Conservation (phyloP, 2,888 invertebrate genomes). For the Aleiodes leptofemur region DNA sequence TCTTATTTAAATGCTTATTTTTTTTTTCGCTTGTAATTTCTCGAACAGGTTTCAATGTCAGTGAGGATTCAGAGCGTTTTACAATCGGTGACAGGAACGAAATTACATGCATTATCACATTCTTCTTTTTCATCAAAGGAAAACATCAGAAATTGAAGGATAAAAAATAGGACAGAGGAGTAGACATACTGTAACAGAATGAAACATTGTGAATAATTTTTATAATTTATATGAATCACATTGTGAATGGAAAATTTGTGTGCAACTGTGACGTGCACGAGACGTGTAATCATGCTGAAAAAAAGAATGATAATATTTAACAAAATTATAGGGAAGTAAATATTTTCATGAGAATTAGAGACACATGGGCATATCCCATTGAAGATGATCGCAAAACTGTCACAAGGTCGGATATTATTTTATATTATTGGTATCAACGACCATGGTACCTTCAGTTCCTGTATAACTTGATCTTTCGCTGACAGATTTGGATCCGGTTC, state of each 20-base stretch:
- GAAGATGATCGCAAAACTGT: slow-evolving; percentile 7
- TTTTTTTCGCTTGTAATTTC: slow-evolving; percentile 9
- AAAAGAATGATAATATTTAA: not conserved
- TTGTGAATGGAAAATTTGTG: too few species aligned
- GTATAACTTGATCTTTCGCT: slow-evolving; percentile 72
- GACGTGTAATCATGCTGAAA: slow-evolving; percentile 23
- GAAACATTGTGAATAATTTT: not conserved
- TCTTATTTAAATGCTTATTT: not conserved
- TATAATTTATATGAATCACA: not conserved
- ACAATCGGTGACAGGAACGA: slow-evolving; percentile 8
- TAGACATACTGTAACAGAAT: not conserved
- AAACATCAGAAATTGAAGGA: not conserved
- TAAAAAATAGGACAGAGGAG: not conserved
- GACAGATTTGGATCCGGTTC: slow-evolving; percentile 72
- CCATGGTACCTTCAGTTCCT: slow-evolving; percentile 71
- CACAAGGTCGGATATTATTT: slow-evolving; percentile 12
- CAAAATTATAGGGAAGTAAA: not conserved
- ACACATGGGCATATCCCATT: not conserved
- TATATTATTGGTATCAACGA: not conserved
- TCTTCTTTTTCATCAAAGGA: too few species aligned
- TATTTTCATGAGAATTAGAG: slow-evolving; percentile 15
- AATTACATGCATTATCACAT: slow-evolving; percentile 21
- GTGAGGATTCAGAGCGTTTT: too few species aligned
- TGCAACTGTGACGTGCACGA: too few species aligned
- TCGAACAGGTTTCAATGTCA: not conserved